phyloP scores from a whole-genome alignment of 2,113 vertebrate species.

The Synchiropus splendidus region DNA sequence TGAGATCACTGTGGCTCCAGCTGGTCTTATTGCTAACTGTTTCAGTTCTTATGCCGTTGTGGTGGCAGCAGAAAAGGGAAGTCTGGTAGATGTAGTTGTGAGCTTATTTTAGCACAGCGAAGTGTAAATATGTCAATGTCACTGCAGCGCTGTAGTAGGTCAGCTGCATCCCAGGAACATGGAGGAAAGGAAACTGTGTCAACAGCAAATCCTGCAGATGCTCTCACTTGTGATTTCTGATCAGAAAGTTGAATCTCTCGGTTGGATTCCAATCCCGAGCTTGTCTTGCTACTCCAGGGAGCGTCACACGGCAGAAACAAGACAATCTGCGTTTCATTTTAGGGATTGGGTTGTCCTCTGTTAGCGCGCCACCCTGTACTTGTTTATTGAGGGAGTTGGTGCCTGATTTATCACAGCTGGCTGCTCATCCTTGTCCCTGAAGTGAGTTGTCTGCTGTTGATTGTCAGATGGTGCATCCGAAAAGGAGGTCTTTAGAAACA shows the following conservation, averaged over 20 bases:
- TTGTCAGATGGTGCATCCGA: constrained; percentile 15
- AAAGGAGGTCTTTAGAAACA: no score
- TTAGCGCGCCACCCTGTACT: constrained; percentile 4
- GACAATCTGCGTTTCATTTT: constrained; percentile 25
- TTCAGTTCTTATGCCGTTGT: no score
- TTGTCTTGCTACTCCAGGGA: constrained; percentile 10
- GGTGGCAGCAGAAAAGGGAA: not conserved
- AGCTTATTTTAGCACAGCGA: constrained; percentile 9
- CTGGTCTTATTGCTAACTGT: no score
- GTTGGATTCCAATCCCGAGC: no score
- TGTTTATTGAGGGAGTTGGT: constrained; percentile 8
- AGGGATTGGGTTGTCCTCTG: constrained; percentile 1
- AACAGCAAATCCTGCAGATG: constrained; percentile 3
- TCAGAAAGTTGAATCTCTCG: not conserved
- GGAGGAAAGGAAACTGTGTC: constrained; percentile 3
- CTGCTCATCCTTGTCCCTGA: constrained; percentile 12
- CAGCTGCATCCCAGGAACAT: constrained; percentile 3
- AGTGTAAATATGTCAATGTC: constrained; percentile 12
- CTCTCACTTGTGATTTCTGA: constrained; percentile 9
- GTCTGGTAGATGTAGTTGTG: constrained; percentile 1
- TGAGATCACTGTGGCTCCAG: no score
- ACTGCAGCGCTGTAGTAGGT: constrained; percentile 7
- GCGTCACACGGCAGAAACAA: constrained; percentile 2
- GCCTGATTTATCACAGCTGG: constrained; percentile 16
- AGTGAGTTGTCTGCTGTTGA: constrained; percentile 11